Percentiles rank a stretch among this genome's conserved stretches.
phyloP scores from a whole-genome alignment of 2,797 vertebrate genomes.

The Xerus rutilus region DNA sequence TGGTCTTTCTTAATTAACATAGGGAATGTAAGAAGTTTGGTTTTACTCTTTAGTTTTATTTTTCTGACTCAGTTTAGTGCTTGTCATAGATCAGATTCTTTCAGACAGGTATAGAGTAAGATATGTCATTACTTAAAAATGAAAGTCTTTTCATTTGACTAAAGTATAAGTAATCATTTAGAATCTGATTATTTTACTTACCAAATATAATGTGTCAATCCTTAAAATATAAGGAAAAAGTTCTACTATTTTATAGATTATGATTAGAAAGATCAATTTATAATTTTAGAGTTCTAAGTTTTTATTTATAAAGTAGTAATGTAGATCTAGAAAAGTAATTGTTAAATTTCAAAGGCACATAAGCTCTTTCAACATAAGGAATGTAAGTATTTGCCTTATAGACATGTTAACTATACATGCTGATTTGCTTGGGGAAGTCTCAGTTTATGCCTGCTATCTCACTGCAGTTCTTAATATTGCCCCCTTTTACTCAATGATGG shows the following conservation, averaged over 20 bases:
- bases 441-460: neutral
- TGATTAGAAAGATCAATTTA: neutral
- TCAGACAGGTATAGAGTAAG: neutral
- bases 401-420: neutral
- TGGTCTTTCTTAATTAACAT: neutral
- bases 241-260: neutral
- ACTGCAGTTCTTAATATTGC: neutral
- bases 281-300: neutral
- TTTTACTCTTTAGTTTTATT: constrained; percentile 16
- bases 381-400: neutral
- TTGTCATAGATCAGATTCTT: neutral
- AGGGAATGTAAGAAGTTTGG: neutral
- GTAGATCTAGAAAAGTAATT: neutral
- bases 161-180: neutral
- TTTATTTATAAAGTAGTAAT: neutral
- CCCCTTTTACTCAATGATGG: neutral
- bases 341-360: neutral
- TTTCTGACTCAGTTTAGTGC: neutral
- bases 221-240: neutral
- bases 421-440: neutral
- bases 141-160: constrained; percentile 15
- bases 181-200: neutral
- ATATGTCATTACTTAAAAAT: neutral
- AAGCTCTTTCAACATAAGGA: neutral
- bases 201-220: neutral